These are phyloP conservation scores for Drosophila leonis DNA, from an alignment of 2,888 invertebrate genomes.

Conservation along the genomic window DNA sequence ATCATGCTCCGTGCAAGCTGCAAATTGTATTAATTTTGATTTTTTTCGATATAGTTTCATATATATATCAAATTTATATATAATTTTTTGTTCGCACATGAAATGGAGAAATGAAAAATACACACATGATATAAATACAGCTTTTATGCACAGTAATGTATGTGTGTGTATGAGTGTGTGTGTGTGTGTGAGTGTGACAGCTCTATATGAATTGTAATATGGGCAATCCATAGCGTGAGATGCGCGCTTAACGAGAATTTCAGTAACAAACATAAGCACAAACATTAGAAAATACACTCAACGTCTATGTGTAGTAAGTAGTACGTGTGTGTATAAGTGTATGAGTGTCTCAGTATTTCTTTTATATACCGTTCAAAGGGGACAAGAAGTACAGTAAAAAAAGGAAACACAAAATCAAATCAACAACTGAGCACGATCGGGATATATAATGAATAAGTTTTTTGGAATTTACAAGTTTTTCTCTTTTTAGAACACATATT, in stretches of 20 bases:
- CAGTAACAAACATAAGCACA: slow-evolving; percentile 59
- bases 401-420: slow-evolving; percentile 57
- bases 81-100: slow-evolving; percentile 65
- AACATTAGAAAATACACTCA: slow-evolving; percentile 54
- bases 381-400: slow-evolving; percentile 45
- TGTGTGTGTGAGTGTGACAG: slow-evolving; percentile 7
- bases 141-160: slow-evolving; percentile 53
- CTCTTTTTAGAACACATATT: neutral
- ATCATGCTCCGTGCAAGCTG: slow-evolving; percentile 97
- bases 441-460: slow-evolving; percentile 66
- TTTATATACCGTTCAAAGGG: slow-evolving; percentile 24
- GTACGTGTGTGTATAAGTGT: slow-evolving; percentile 11
- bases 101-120: slow-evolving; percentile 72
- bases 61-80: slow-evolving; percentile 20
- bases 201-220: slow-evolving; percentile 34
- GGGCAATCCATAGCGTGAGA: slow-evolving; percentile 35
- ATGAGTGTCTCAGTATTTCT: slow-evolving; percentile 14
- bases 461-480: neutral
- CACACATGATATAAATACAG: slow-evolving; percentile 75
- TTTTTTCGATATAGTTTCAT: slow-evolving; percentile 27
- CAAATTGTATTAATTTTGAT: slow-evolving; percentile 75
- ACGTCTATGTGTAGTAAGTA: slow-evolving; percentile 19
- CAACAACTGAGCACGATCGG: slow-evolving; percentile 69
- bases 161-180: neutral
- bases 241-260: slow-evolving; percentile 39